A percentile compares a stretch with the other conserved stretches of the same genome.
Conservation (phyloP, 2,888 invertebrate species). For the Venusia cambrica region DNA sequence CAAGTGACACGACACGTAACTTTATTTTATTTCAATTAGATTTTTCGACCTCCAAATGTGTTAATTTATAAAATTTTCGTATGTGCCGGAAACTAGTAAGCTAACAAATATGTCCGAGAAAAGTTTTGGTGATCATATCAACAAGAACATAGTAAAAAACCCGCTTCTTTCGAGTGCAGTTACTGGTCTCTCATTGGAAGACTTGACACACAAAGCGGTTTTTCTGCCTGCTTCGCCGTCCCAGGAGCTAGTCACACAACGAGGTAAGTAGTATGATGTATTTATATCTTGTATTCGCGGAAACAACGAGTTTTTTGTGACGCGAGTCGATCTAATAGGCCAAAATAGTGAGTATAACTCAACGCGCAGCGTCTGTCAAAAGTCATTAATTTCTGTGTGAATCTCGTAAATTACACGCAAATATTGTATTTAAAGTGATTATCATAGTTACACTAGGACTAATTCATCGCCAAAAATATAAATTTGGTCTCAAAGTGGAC, state of each 20-base stretch:
- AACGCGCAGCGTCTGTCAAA: constrained; percentile 43
- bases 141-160: constrained; percentile 79
- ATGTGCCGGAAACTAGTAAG: constrained; percentile 51
- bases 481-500: constrained; percentile 1
- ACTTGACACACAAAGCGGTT: constrained; percentile 86
- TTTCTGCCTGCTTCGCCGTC: constrained; percentile 83
- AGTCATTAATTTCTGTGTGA: constrained; percentile 26
- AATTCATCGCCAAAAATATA: constrained; percentile 5
- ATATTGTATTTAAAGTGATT: constrained; percentile 21
- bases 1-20: constrained; percentile 80
- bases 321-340: constrained; percentile 42
- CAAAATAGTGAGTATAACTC: constrained; percentile 39
- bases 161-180: constrained; percentile 87
- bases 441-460: constrained; percentile 8
- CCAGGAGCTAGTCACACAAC: constrained; percentile 59
- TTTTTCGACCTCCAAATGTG: constrained; percentile 77
- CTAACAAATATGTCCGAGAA: constrained; percentile 65
- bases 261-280: constrained; percentile 68
- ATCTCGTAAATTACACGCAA: constrained; percentile 25
- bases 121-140: constrained; percentile 70
- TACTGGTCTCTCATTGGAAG: constrained; percentile 86
- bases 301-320: constrained; percentile 43
- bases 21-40: constrained; percentile 73
- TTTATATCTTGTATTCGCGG: constrained; percentile 49
- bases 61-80: constrained; percentile 63